Evolutionary conservation across 2,888 invertebrate genomes (phyloP), one percentile per base, ranked within the genome.

Genomic region (Mellilla xanthometata): DNA sequence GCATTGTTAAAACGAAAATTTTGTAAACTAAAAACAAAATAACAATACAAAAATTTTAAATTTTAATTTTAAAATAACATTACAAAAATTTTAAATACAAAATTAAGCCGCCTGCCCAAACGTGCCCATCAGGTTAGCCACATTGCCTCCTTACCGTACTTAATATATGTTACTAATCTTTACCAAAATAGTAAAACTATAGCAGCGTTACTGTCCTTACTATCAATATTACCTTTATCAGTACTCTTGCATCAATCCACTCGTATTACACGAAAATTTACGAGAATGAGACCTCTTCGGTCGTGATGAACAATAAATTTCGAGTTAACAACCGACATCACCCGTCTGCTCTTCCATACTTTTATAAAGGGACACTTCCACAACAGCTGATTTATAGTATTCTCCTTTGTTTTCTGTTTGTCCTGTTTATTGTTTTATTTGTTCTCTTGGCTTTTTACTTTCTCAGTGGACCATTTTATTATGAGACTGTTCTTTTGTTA

Each of bases 181-280:
- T 19, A 19, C 4, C 15, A 19, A 19, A 6, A 5, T 19, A 5
- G 3, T 19, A 13, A 30, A 34, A 10, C n/a, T 24, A 9, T 12
- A 30, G 12, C 13, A 1, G 8, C 8, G 10, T 4, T 31, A 40
- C 40, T 47, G 40, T 8, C 8, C 22, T 7, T 12, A 34, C 2
- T 10, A 12, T 10, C 29, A 3, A 32, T 27, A 27, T 11, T 65
- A 56, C 63, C 68, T 72, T 81, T 83, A 82, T 81, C 84, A 68
- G 71, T 51, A 64, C 80, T 81, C 81, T 81, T 70, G 71, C 71
- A 77, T 79, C 81, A 79, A 81, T 78, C 75, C 65, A 76, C 76
- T 82, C 76, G 76, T 77, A 76, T 85, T 82, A 83, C 81, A 80
- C 68, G 70, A 72, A 75, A 80, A 82, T 81, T 85, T 82, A 85